Evolutionary conservation across 2,888 invertebrate species (phyloP), one percentile per base, ranked within the genome.

Genomic region (Achlya flavicornis): DNA sequence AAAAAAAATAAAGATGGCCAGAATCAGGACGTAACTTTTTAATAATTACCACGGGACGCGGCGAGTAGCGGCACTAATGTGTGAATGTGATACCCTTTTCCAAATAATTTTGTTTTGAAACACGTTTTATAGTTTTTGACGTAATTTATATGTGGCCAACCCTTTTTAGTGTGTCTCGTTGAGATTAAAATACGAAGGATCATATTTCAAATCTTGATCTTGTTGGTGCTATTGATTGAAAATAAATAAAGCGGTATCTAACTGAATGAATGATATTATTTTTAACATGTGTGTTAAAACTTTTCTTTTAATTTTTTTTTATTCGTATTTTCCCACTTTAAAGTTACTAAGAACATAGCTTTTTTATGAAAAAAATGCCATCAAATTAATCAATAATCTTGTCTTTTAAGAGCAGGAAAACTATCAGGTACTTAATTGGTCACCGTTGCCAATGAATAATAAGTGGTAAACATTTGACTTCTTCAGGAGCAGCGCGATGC

Each of bases 1-100:
- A 68, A 74, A 80, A 82, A 78, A 76, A 78, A 79, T 58, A 63
- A 63, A 63, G 46, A 64, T 60, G 64, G 66, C 68, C 64, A 69
- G 71, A 68, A 68, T 65, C 70, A 14, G 84, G 78, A 84, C 84
- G 81, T 83, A 81, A 84, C 84, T 88, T 89, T 86, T 90, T 88
- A 91, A 91, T 93, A 92, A 92, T 92, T 92, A 92, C 86, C 84
- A 71, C 78, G 80, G 82, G 81, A 82, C 78, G 81, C 86, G 86
- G 81, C 86, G 91, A 93, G 91, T 87, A 88, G 91, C 93, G 88
- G 86, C 80, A 86, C 92, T 91, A 93, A 93, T 92, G 86, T 86
- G 85, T 91, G 87, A 93, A 93, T 90, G 88, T 85, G 84, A 80
- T 80, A 77, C 85, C 86, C 78, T 87, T 86, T 85, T 83, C 84